phyloP scores from a whole-genome alignment of 2,888 invertebrate species.

The Pecten maximus region DNA sequence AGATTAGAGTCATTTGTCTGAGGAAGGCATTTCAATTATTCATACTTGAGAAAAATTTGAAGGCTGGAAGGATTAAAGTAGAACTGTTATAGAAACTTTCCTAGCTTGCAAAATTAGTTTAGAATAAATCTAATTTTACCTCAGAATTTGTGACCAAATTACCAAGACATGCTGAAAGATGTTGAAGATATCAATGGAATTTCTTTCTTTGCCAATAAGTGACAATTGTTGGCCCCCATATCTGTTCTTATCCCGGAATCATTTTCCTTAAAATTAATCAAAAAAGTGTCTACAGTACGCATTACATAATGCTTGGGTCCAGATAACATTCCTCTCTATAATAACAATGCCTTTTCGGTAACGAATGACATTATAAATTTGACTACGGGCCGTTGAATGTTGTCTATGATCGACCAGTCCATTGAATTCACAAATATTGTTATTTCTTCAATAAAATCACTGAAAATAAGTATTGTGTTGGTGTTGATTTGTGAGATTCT shows the following conservation, averaged over 20 bases:
- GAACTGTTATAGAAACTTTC: constrained; percentile 22
- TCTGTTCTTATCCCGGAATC: neutral
- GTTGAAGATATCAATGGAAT: neutral
- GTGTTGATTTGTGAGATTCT: neutral
- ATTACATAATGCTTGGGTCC: constrained; percentile 3
- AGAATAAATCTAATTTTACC: constrained; percentile 33
- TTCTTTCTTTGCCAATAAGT: constrained; percentile 5
- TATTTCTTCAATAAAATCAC: neutral
- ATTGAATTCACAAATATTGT: neutral
- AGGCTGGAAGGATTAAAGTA: constrained; percentile 29
- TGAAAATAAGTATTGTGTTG: neutral
- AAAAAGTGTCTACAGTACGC: neutral
- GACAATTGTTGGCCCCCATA: constrained; percentile 29
- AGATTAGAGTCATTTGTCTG: constrained; percentile 26
- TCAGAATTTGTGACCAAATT: constrained; percentile 26
- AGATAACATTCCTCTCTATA: neutral
- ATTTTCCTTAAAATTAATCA: neutral
- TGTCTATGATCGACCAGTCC: neutral
- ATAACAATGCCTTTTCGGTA: neutral
- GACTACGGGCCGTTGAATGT: neutral
- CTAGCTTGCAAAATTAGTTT: constrained; percentile 30
- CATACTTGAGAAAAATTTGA: constrained; percentile 33
- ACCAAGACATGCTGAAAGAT: constrained; percentile 15
- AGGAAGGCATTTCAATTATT: constrained; percentile 24
- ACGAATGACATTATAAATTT: neutral